Base-by-base conservation (phyloP, 2,113 vertebrate species). In the Bujurquina vittata region DNA sequence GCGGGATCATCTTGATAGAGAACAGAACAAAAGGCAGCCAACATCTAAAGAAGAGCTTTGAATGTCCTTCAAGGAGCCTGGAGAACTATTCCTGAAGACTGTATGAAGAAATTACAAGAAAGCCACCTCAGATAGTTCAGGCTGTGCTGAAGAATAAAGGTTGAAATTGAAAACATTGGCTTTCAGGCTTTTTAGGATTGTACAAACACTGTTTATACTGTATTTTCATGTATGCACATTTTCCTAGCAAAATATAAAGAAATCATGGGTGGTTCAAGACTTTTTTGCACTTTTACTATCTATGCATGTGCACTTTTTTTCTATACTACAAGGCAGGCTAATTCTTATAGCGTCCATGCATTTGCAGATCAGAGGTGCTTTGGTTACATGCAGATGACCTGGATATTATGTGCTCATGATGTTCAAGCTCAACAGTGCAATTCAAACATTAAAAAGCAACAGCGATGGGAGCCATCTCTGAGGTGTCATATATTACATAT, bases 401-500 rank as follows among this genome's bases (percentile, higher is more conserved):
- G 18, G 46, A 72, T 22, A 43, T 57, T 67, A 26, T 57, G 0
- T 67, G 61, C 10, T 69, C 5, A 37, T 7, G 46, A 46, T 67
- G 23, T 14, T 72, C 43, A 17, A 12, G 29, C 43, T 65, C 62
- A 15, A 43, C 37, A 65, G 10, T 43, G 5, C 22, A 65, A 77
- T 62, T 20, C n/a, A 31, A n/a, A 77, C 22, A 59, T 76, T 17
- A 46, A 40, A 29, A 26, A 31, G 35, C 35, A 60, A 49, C 59
- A 46, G 35, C 9, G 35, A 37, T 40, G 26, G 23, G 10, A 29
- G n/a, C 31, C 26, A 54, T 29, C 52, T 55, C 22, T 14, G 17
- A 26, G 26, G 43, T 14, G 3, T 58, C 2, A 2, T 79, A 8
- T 22, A 8, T 83, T 89, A 95, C 94, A 72, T 95, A 90, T 60